Conservation (phyloP, 1,140 invertebrate genomes). For the Tetranychus urticae region DNA sequence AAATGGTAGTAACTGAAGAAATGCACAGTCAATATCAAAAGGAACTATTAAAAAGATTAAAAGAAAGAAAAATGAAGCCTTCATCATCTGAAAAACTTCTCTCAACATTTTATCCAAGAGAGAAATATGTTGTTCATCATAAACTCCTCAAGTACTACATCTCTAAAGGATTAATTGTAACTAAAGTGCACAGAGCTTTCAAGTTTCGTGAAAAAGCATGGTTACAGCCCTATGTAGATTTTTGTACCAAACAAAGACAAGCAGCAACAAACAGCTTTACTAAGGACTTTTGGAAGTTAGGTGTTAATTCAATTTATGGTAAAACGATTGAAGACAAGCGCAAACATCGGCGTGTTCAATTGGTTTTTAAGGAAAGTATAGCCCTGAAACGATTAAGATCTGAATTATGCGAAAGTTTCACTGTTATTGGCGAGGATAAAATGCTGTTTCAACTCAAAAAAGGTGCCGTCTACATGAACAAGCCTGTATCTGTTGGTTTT, state of each 20-base stretch:
- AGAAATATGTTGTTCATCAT: not conserved
- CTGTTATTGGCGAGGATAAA: not conserved
- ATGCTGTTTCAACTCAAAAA: slow-evolving; percentile 13
- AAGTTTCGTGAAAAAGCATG: slow-evolving; percentile 25
- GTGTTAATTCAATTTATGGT: slow-evolving; percentile 25
- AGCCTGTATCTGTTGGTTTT: slow-evolving; percentile 14
- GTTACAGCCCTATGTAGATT: slow-evolving; percentile 23
- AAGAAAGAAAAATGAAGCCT: too few species aligned
- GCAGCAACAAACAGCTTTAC: slow-evolving; percentile 16
- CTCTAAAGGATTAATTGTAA: slow-evolving; percentile 21
- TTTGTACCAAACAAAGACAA: slow-evolving; percentile 19
- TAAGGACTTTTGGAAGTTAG: slow-evolving; percentile 19
- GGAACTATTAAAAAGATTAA: too few species aligned
- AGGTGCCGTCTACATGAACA: slow-evolving; percentile 10
- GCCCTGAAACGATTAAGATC: slow-evolving; percentile 18
- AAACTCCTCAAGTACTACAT: slow-evolving; percentile 21
- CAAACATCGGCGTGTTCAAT: slow-evolving; percentile 21
- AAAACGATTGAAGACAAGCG: slow-evolving; percentile 26
- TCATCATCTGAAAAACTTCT: not conserved
- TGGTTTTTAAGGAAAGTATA: slow-evolving; percentile 17
- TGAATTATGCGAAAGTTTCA: slow-evolving; percentile 18
- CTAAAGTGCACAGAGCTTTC: slow-evolving; percentile 24
- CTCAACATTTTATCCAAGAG: not conserved
- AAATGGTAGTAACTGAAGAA: not conserved
- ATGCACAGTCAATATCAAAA: not conserved